Conservation (phyloP, 2,113 vertebrate species). For the Brachyhypopomus occidentalis region DNA sequence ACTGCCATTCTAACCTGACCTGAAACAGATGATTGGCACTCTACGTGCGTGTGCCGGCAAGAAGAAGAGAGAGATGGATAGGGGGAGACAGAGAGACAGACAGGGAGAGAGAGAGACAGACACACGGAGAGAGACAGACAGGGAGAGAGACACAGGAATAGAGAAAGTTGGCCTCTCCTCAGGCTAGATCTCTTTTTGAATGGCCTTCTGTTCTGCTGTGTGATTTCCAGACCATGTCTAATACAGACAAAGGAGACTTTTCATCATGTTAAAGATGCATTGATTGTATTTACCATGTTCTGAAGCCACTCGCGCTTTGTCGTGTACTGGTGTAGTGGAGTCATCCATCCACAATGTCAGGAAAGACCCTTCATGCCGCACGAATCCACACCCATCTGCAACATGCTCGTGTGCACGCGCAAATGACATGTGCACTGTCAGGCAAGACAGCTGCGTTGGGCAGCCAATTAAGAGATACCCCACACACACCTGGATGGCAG, state of each 20-base stretch:
- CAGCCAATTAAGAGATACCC: constrained; percentile 58
- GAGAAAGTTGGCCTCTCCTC: not conserved
- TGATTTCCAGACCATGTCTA: not conserved
- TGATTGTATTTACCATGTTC: not conserved
- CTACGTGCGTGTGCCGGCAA: constrained; percentile 28
- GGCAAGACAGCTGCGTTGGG: constrained; percentile 56
- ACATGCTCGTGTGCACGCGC: constrained; percentile 31
- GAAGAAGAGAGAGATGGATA: constrained; percentile 28
- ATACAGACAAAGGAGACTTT: constrained; percentile 25
- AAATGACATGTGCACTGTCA: constrained; percentile 45
- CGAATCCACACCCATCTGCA: constrained; percentile 43
- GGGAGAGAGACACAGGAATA: constrained; percentile 14
- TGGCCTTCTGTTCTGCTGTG: constrained; percentile 5
- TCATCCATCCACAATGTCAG: constrained; percentile 21
- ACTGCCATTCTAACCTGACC: constrained; percentile 35
- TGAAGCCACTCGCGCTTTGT: not conserved
- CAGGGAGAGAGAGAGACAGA: constrained; percentile 14
- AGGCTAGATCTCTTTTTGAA: constrained; percentile 20
- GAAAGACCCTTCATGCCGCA: constrained; percentile 24
- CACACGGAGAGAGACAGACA: constrained; percentile 31
- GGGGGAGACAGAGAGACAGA: not conserved
- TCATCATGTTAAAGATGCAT: constrained; percentile 8
- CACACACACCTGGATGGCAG: constrained; percentile 53
- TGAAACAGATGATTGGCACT: constrained; percentile 45
- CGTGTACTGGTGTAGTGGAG: not conserved